Base-by-base conservation (phyloP, 2,113 vertebrate species). In the Phoxinus phoxinus region DNA sequence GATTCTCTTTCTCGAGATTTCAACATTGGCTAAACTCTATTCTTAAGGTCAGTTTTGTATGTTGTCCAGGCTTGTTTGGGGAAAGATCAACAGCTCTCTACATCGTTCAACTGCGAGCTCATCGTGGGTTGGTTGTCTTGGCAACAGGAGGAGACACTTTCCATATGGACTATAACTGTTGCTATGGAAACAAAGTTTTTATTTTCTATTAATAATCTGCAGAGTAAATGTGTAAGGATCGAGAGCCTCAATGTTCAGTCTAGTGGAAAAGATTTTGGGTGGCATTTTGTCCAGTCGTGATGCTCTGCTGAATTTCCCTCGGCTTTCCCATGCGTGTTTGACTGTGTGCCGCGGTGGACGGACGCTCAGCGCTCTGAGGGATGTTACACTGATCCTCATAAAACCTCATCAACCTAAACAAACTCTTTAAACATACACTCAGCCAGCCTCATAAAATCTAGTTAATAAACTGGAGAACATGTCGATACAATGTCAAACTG, bases 151-250 rank as follows among this genome's bases (percentile, higher is more conserved):
- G 89, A 94, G 92, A 95, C 92, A 94, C 92, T 94, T 94, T 94
- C 93, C 93, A 93, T 95, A 95, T 95, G 94, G 93, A 94, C 92
- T 94, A 91, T 92, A 94, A 93, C 91, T 92, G 95, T 96, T 93
- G 91, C 94, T 94, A 95, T 94, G 94, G 95, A 95, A 95, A 95
- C 94, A 93, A 94, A 94, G 93, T 95, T 94, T 94, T 94, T 94
- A 93, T 95, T 94, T 92, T 91, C 94, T 95, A 95, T 94, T 95
- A 94, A 95, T 95, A 95, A 95, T 94, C 92, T 89, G 84, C 86
- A 1, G 84, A 87, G 88, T 88, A 86, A 91, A 92, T 89, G 89
- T 91, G 89, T 91, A 90, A 91, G 85, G 86, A 77, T 91, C 89
- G 87, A 48, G 51, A 90, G 88, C 69, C 63, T 53, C 67, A 74